Percentiles rank a stretch among this genome's conserved stretches.
Evolutionary conservation across 2,888 invertebrate genomes (phyloP).

Genomic region (Sthenelais limicola): DNA sequence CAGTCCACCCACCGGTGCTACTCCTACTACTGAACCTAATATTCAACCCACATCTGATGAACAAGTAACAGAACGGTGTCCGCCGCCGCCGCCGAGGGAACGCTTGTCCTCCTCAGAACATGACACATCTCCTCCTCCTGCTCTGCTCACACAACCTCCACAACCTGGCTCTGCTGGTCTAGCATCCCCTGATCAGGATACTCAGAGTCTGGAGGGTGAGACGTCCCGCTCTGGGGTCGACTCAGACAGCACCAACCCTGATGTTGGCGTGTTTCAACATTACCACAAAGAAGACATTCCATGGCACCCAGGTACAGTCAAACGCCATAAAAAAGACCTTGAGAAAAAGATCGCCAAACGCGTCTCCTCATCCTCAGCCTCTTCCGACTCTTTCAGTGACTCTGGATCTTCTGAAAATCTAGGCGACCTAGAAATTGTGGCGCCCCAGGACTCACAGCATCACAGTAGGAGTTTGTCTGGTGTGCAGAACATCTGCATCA

Average conservation of each 20-base stretch:
- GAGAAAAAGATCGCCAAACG: conserved; percentile 68
- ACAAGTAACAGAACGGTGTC: background rate
- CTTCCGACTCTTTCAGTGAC: conserved; percentile 14
- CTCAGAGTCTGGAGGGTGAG: background rate
- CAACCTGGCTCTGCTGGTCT: background rate
- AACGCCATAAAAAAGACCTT: conserved; percentile 76
- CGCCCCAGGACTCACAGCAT: background rate
- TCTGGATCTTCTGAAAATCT: conserved; percentile 15
- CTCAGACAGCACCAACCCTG: conserved; percentile 9
- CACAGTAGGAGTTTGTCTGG: no score
- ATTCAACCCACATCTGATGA: background rate
- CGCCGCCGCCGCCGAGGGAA: background rate
- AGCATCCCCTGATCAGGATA: background rate
- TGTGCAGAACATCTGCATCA: background rate
- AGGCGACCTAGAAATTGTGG: background rate
- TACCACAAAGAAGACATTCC: conserved; percentile 79
- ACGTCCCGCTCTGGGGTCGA: background rate
- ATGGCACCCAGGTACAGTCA: conserved; percentile 81
- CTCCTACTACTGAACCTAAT: background rate
- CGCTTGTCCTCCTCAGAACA: background rate
- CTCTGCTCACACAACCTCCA: no score
- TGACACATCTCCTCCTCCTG: background rate
- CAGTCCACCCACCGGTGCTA: no score
- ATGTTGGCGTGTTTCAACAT: conserved; percentile 52
- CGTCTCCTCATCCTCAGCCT: background rate